Conservation (phyloP, 2,888 invertebrate species). For the Autographa pulchrina region DNA sequence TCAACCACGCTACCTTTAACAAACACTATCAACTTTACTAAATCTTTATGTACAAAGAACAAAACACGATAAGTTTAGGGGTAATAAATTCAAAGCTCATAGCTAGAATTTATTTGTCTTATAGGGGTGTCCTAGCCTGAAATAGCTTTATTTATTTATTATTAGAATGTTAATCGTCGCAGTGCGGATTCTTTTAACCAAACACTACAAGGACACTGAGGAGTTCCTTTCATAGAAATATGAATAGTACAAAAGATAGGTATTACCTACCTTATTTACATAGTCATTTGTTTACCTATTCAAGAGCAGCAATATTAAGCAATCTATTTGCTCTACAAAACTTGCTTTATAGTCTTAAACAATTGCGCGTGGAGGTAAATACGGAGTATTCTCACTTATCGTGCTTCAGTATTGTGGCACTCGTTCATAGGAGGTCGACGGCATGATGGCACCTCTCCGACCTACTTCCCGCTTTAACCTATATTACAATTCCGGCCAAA, state of each 20-base stretch:
- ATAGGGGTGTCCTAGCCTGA: constrained; percentile 45
- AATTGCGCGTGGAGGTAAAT: background rate
- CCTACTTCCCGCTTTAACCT: constrained; percentile 68
- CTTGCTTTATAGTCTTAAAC: background rate
- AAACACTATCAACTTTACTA: too few species aligned
- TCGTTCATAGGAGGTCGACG: constrained; percentile 45
- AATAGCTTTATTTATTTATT: constrained; percentile 34
- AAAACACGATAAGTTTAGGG: background rate
- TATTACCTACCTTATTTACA: constrained; percentile 5
- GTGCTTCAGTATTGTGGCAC: constrained; percentile 16
- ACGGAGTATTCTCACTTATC: constrained; percentile 11
- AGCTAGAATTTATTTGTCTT: constrained; percentile 14
- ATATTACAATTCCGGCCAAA: constrained; percentile 61
- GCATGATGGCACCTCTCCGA: constrained; percentile 64
- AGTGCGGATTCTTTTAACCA: constrained; percentile 66
- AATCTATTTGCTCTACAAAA: constrained; percentile 27
- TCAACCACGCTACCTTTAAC: too few species aligned
- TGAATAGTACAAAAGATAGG: constrained; percentile 11
- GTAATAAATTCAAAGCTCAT: background rate
- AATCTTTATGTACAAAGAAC: background rate
- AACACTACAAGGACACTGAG: constrained; percentile 55
- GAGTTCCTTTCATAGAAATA: constrained; percentile 31
- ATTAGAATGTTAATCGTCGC: constrained; percentile 65
- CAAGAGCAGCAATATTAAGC: constrained; percentile 14
- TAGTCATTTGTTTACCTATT: constrained; percentile 17